Conservation (phyloP, 2,888 invertebrate species). For the Biston stratarius region DNA sequence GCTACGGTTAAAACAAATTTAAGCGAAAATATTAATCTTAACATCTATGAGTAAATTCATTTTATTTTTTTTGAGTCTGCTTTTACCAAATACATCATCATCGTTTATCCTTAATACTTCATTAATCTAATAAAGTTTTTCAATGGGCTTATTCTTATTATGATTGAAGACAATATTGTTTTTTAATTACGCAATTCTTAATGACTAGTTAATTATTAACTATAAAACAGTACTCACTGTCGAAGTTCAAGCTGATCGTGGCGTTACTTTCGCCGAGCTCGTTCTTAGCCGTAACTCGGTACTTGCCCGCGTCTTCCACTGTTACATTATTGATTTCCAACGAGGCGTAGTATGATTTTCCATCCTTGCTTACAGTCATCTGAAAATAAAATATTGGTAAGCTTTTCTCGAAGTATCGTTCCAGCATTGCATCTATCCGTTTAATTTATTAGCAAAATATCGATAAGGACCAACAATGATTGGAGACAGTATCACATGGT, state of each 20-base stretch:
- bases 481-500: no score
- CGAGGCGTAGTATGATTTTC: conserved; percentile 96
- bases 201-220: background rate
- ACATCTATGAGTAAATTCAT: background rate
- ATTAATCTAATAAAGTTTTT: background rate
- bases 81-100: background rate
- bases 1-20: conserved; percentile 62
- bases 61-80: background rate
- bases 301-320: conserved; percentile 98
- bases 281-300: conserved; percentile 98
- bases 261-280: conserved; percentile 99
- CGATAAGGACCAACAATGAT: no score
- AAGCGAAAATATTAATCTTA: conserved; percentile 45
- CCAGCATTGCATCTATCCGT: background rate
- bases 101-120: background rate
- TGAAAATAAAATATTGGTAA: conserved; percentile 64
- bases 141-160: background rate
- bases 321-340: conserved; percentile 97
- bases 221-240: conserved; percentile 91
- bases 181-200: background rate
- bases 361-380: conserved; percentile 96
- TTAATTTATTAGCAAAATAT: background rate
- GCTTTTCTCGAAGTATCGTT: background rate
- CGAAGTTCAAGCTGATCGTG: conserved; percentile 98
- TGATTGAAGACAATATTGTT: background rate